Conservation (phyloP, 2,888 invertebrate species). For the Agriotes lineatus region DNA sequence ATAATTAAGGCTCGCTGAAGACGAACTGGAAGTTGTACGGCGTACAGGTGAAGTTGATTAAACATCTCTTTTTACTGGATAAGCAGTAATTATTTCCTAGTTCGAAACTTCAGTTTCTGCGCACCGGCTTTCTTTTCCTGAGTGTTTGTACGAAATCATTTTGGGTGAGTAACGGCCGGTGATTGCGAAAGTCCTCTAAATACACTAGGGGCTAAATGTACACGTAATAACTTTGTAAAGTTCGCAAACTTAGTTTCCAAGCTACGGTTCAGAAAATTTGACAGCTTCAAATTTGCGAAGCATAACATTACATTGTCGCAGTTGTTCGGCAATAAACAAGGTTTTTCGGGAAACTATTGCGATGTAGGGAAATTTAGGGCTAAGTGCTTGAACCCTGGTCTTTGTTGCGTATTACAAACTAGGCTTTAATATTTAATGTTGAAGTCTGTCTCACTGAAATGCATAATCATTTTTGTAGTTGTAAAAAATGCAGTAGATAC, state of each 20-base stretch:
- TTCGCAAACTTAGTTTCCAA: slow-evolving; percentile 39
- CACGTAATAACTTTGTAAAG: slow-evolving; percentile 42
- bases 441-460: too few species aligned
- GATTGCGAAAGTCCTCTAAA: slow-evolving; percentile 37
- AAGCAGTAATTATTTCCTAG: too few species aligned
- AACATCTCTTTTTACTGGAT: too few species aligned
- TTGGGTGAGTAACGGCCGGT: slow-evolving; percentile 31
- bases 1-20: slow-evolving; percentile 3
- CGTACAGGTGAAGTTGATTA: too few species aligned
- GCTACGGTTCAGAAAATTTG: slow-evolving; percentile 37
- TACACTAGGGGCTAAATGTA: slow-evolving; percentile 40
- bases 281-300: slow-evolving; percentile 33
- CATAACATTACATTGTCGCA: slow-evolving; percentile 31
- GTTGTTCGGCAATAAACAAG: slow-evolving; percentile 20
- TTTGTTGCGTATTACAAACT: too few species aligned
- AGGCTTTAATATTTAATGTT: too few species aligned
- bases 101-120: too few species aligned
- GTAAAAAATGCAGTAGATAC: too few species aligned
- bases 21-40: too few species aligned
- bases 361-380: neutral
- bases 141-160: slow-evolving; percentile 22
- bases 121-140: neutral
- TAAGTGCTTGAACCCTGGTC: too few species aligned
- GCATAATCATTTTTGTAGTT: too few species aligned
- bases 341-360: slow-evolving; percentile 1